Evolutionary conservation across 1,140 invertebrate species (phyloP), one percentile per base, ranked within the genome.

Genomic region (Temnothorax nylanderi): DNA sequence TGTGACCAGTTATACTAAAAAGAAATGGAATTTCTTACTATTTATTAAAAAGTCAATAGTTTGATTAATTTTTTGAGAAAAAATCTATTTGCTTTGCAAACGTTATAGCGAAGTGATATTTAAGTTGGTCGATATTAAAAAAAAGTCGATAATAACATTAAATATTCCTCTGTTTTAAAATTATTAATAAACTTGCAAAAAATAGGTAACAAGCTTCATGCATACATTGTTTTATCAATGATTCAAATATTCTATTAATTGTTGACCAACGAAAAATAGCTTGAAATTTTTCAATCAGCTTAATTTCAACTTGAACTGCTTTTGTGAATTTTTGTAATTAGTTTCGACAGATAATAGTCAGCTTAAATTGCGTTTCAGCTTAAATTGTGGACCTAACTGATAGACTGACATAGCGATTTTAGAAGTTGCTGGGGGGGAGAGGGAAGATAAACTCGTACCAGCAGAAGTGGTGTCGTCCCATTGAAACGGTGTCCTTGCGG

Each of bases 401-500:
- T 34, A 54, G 18, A 44, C 44, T 72, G 21, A 44, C 16, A 54
- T 21, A 34, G 13, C 10, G n/a, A 80, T 80, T 69, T 54, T 69
- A 71, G 34, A 56, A 56, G 2, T 32, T 81, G 8, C 16, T 67
- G 26, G 26, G 26, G 26, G 26, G 26, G 26, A 26, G 0, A 26
- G 26, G 26, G n/a, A n/a, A 26, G 6, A 37, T 6, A n/a, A 82
- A 34, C n/a, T 0, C 85, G 80, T 95, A 47, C 96, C 97, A 26
- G 96, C 97, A 67, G 96, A 96, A 1, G 86, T 88, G 0, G 94
- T 92, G 86, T 96, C 95, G 89, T 97, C 96, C 98, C 97, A 98
- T 62, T 97, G 97, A 94, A 97, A 97, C 0, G 97, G 97, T 0
- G 97, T 96, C 32, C 97, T 94, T 37, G 93, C 95, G 0, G 96